Conservation (phyloP, 1,140 invertebrate species). For the Diprion similis region DNA sequence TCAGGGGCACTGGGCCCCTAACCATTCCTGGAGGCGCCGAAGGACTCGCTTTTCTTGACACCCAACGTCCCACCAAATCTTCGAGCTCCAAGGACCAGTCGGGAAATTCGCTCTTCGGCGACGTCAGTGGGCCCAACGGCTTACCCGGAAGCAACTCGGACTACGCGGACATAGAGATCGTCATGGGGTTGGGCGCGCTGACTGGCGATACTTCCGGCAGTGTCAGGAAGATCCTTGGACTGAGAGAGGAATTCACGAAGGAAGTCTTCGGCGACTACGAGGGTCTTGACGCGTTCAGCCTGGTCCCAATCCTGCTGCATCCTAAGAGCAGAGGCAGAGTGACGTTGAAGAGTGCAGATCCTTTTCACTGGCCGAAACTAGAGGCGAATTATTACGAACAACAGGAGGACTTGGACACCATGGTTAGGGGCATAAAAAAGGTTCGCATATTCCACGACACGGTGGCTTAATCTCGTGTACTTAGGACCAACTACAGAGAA, state of each 20-base stretch:
- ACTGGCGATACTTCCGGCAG: slow-evolving; percentile 76
- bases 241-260: slow-evolving; percentile 69
- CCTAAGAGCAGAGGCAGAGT: slow-evolving; percentile 79
- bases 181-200: slow-evolving; percentile 74
- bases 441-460: slow-evolving; percentile 52
- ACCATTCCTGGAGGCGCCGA: slow-evolving; percentile 77
- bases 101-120: background rate
- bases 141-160: slow-evolving; percentile 43
- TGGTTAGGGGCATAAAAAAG: slow-evolving; percentile 77
- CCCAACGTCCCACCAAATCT: slow-evolving; percentile 40
- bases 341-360: slow-evolving; percentile 71
- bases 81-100: slow-evolving; percentile 30
- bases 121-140: background rate
- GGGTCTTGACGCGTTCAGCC: slow-evolving; percentile 64
- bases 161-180: slow-evolving; percentile 80
- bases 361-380: slow-evolving; percentile 75
- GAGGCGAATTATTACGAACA: slow-evolving; percentile 80
- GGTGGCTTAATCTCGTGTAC: slow-evolving; percentile 37
- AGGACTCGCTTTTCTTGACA: slow-evolving; percentile 74
- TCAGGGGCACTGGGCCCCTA: slow-evolving; percentile 68
- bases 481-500: slow-evolving; percentile 28
- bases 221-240: slow-evolving; percentile 67
- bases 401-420: slow-evolving; percentile 69
- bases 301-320: slow-evolving; percentile 74
- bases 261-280: slow-evolving; percentile 63